Base-by-base conservation (phyloP, 2,113 vertebrate species). In the Spizaetus ornatus region DNA sequence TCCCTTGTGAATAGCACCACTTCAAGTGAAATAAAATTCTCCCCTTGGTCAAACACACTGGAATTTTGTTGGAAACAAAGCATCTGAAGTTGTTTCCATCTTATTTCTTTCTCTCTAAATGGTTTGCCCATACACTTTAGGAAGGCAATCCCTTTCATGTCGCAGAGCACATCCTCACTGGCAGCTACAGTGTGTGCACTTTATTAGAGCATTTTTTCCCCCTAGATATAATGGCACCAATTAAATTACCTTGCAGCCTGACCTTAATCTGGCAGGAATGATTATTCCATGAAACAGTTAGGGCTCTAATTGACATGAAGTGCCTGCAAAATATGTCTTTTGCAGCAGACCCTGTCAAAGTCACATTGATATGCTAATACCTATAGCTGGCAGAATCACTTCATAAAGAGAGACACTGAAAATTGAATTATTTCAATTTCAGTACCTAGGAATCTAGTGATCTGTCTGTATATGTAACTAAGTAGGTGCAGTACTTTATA, bases 391-490 rank as follows among this genome's bases (percentile, higher is more conserved):
- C 98, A 98, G 98, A 98, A 98, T 98, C 98, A 97, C 98, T 98
- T 98, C 98, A 98, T 98, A 98, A 98, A 98, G 98, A 97, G 97
- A 98, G 98, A 98, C 97, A 98, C 95, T 97, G 98, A 98, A 98
- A 98, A 98, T 98, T 98, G 98, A 98, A 98, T 98, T 98, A 98
- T 98, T 98, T 98, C 98, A 98, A 97, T 98, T 98, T 98, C 98
- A 96, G 97, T 98, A 98, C 98, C 98, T 98, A 98, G 98, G 97
- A 98, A 98, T 98, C 98, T 98, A 98, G 98, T 98, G 98, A 98
- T 98, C 98, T 98, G 97, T 98, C 98, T 98, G 98, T 98, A 98
- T 98, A 98, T 97, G 97, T 96, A 98, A 98, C 97, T 98, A 98
- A 98, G 98, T 98, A 98, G 98, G 98, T 98, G 98, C 97, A 97